Base-by-base conservation (phyloP, 1,140 invertebrate species). In the Olivierus martensii region DNA sequence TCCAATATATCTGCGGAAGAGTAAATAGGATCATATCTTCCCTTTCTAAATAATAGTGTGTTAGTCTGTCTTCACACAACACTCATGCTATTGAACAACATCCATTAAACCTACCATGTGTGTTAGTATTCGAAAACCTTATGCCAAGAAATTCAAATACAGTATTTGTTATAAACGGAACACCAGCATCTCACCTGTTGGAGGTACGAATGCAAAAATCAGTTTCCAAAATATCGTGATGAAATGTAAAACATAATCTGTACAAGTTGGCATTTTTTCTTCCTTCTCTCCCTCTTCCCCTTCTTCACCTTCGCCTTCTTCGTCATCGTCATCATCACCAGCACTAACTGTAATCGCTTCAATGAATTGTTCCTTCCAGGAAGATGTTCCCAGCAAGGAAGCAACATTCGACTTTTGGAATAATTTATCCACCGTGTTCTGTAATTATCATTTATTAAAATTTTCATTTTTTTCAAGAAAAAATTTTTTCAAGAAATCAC, bases 191-290 rank as follows among this genome's bases (percentile, higher is more conserved):
- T 78, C 75, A 94, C 92, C 90, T 71, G 94, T 96, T 28, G 94
- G 94, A 60, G 94, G 94, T 53, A 98, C 85, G 68, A 93, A 90
- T 42, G 93, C 93, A 69, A 97, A 98, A 19, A 96, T 67, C 46
- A 99, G 71, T 73, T 98, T 99, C 94, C 94, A 99, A 68, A 96
- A 93, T 35, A 99, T 75, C 9, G 92, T 95, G 42, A 98, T 68
- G 63, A 88, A 85, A 71, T 98, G 93, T 76, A 96, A 82, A 42
- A 96, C 77, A 70, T 98, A 98, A 70, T 97, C 92, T 34, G 78
- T 74, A 62, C 83, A 83, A 4, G 73, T 73, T 1, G 79, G 77
- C 47, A 71, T 72, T 51, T 78, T 74, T 1, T 77, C 56, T 59
- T 81, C 77, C 14, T 46, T 51, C 22, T 57, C 56, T n/a, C 34